Evolutionary conservation across 2,113 vertebrate genomes (phyloP).

Genomic region (Pristiophorus japonicus): DNA sequence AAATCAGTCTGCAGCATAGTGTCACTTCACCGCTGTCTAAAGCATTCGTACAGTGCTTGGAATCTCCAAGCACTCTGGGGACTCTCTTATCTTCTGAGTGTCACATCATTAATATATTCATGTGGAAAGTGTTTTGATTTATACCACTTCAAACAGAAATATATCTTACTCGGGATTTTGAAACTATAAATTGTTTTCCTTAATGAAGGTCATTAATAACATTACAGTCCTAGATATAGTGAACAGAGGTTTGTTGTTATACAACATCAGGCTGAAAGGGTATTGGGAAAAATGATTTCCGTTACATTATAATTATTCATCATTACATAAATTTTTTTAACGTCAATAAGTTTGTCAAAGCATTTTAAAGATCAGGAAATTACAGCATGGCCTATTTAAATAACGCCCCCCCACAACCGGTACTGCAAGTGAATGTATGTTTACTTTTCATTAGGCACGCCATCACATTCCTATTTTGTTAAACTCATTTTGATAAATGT

Average conservation of each 20-base stretch:
- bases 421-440: neutral
- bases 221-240: neutral
- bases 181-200: neutral
- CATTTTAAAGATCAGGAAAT: neutral
- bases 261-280: neutral
- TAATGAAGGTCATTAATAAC: neutral
- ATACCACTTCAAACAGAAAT: constrained; percentile 8
- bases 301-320: neutral
- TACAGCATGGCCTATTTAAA: neutral
- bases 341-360: neutral
- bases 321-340: neutral
- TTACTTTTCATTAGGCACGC: too few relatives aligned
- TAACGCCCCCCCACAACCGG: neutral
- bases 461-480: neutral
- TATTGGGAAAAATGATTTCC: neutral
- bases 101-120: neutral
- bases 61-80: neutral
- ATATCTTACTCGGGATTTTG: neutral
- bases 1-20: neutral
- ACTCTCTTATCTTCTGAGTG: neutral
- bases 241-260: neutral
- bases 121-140: constrained; percentile 2
- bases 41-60: neutral
- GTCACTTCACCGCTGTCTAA: neutral
- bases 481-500: neutral